Conservation (phyloP, 2,888 invertebrate genomes). For the Cheilosia vernalis region DNA sequence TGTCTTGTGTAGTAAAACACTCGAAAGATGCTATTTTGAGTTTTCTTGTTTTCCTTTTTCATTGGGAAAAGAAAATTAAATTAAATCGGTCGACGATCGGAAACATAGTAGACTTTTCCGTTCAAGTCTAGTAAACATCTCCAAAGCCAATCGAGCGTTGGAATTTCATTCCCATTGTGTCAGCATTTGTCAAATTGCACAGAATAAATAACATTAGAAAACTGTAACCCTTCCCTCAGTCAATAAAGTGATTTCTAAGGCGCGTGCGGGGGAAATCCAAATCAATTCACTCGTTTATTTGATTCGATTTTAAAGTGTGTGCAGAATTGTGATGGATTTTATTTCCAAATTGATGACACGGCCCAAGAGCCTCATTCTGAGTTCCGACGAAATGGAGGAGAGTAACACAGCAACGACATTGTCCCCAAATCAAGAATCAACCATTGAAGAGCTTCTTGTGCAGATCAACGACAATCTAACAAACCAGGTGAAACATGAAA, state of each 20-base stretch:
- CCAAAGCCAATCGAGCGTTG: constrained; percentile 79
- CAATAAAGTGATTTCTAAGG: constrained; percentile 44
- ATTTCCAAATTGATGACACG: constrained; percentile 82
- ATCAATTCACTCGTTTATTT: constrained; percentile 52
- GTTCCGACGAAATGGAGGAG: constrained; percentile 69
- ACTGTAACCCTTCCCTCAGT: not conserved
- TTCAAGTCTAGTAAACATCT: constrained; percentile 73
- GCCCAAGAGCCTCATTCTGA: constrained; percentile 79
- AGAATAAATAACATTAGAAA: constrained; percentile 47
- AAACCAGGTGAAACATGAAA: constrained; percentile 61
- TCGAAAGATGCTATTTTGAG: constrained; percentile 73
- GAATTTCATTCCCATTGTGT: constrained; percentile 72
- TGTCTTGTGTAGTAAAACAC: constrained; percentile 57
- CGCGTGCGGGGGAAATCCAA: constrained; percentile 32
- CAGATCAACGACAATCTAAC: constrained; percentile 80
- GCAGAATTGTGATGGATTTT: constrained; percentile 80
- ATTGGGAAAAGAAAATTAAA: constrained; percentile 73
- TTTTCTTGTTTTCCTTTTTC: constrained; percentile 73
- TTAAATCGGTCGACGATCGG: constrained; percentile 74
- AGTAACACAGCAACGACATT: constrained; percentile 5
- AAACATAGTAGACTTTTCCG: constrained; percentile 69
- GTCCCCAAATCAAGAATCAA: constrained; percentile 69
- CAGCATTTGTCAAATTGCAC: constrained; percentile 63
- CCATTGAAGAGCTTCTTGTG: constrained; percentile 79
- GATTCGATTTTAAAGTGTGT: constrained; percentile 43